Evolutionary conservation across 2,113 vertebrate species (phyloP).

Genomic region (Solea solea): DNA sequence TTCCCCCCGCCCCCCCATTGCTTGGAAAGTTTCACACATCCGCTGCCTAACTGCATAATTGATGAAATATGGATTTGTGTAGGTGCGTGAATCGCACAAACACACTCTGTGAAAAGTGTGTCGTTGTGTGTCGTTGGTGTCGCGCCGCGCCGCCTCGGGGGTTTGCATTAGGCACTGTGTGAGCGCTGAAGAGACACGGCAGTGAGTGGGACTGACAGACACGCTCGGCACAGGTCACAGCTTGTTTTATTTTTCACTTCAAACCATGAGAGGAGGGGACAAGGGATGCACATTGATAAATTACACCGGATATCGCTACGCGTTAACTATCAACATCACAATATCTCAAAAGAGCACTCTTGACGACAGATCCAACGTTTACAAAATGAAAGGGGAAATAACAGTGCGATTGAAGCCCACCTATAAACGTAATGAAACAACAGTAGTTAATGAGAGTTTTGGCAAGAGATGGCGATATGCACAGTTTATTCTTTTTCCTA

Average conservation of each 20-base stretch:
- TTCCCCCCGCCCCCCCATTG: conserved; percentile 4
- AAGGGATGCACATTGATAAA: conserved; percentile 75
- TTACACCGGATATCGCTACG: conserved; percentile 78
- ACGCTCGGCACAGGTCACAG: conserved; percentile 69
- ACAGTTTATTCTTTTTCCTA: conserved; percentile 22
- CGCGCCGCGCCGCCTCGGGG: not conserved
- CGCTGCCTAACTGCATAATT: not conserved
- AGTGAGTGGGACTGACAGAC: conserved; percentile 39
- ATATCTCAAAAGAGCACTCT: conserved; percentile 70
- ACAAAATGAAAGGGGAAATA: conserved; percentile 33
- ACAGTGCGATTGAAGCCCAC: conserved; percentile 42
- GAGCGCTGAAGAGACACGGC: not conserved
- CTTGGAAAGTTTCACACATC: not conserved
- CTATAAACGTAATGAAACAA: conserved; percentile 40
- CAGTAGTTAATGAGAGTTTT: conserved; percentile 30
- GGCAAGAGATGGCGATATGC: conserved; percentile 42
- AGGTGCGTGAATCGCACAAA: conserved; percentile 7
- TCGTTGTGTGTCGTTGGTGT: conserved; percentile 30
- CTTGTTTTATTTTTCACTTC: conserved; percentile 76
- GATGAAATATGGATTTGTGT: conserved; percentile 20
- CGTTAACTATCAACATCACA: conserved; percentile 78
- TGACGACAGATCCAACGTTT: conserved; percentile 63
- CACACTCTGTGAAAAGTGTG: conserved; percentile 9
- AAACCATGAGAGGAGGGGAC: conserved; percentile 66
- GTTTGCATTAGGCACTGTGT: not conserved